Evolutionary conservation across 2,113 vertebrate genomes (phyloP).

Genomic region (Propithecus coquereli): DNA sequence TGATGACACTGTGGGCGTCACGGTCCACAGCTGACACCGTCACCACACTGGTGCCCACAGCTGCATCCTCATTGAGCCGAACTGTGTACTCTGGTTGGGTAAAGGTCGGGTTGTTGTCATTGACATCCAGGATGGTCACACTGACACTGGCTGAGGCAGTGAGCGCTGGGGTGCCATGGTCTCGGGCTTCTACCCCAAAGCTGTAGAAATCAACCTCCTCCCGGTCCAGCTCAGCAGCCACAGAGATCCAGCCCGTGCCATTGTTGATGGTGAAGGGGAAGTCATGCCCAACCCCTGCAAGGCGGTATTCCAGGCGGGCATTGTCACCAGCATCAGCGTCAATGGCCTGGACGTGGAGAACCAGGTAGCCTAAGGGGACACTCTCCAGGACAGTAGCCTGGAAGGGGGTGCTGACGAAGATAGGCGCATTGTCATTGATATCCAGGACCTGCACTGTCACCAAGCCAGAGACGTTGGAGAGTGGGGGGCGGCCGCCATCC

Average conservation of each 20-base stretch:
- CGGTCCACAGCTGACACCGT: conserved; percentile 93
- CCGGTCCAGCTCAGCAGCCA: conserved; percentile 92
- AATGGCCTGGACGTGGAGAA: conserved; percentile 95
- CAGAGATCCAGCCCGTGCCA: conserved; percentile 94
- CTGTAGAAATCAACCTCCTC: conserved; percentile 94
- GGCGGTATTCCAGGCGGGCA: conserved; percentile 89
- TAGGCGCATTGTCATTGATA: conserved; percentile 94
- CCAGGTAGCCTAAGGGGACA: conserved; percentile 92
- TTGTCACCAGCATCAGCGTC: conserved; percentile 95
- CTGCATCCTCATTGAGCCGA: conserved; percentile 94
- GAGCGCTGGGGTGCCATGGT: conserved; percentile 90
- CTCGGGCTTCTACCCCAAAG: conserved; percentile 92
- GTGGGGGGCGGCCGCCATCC: conserved; percentile 93
- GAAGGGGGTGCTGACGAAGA: conserved; percentile 97
- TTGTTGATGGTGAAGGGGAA: conserved; percentile 96
- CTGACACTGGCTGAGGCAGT: conserved; percentile 93
- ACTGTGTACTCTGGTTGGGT: conserved; percentile 89
- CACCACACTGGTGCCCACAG: conserved; percentile 94
- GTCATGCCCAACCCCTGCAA: conserved; percentile 84
- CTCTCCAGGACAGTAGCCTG: conserved; percentile 96
- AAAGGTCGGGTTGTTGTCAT: conserved; percentile 97
- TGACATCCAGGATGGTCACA: conserved; percentile 94
- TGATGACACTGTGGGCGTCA: conserved; percentile 94
- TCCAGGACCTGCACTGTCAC: conserved; percentile 95
- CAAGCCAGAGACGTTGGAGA: conserved; percentile 95